Evolutionary conservation across 2,888 invertebrate species (phyloP).

Genomic region (Leptinotarsa juncta): DNA sequence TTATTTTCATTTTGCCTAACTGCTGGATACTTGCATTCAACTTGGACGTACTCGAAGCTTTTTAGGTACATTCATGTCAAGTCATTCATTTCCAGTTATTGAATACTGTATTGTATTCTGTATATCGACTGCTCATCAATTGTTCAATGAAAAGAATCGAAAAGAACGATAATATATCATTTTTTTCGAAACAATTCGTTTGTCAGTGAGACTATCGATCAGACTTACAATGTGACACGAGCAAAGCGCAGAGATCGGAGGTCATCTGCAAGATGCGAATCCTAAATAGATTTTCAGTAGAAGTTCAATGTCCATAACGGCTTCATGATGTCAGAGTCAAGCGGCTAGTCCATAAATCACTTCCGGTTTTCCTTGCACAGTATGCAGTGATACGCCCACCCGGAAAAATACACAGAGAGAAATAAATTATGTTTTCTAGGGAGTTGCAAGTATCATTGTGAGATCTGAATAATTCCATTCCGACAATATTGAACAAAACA

Average conservation of each 20-base stretch:
- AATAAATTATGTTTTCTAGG: conserved; percentile 17
- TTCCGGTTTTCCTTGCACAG: conserved; percentile 33
- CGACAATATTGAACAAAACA: too few relatives aligned
- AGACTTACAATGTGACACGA: conserved; percentile 17
- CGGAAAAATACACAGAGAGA: conserved; percentile 30
- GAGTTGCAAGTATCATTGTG: neutral
- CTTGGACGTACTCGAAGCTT: too few relatives aligned
- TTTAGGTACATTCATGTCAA: too few relatives aligned
- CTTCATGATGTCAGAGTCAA: conserved; percentile 59
- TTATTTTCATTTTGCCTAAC: too few relatives aligned
- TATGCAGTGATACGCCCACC: conserved; percentile 19
- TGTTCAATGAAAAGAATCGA: neutral
- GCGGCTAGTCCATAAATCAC: conserved; percentile 54
- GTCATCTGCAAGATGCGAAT: conserved; percentile 57
- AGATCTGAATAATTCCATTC: too few relatives aligned
- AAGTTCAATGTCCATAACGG: conserved; percentile 58
- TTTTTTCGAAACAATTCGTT: neutral
- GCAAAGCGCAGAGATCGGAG: conserved; percentile 42
- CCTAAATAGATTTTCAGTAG: conserved; percentile 55
- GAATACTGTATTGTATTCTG: too few relatives aligned
- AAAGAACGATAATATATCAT: neutral
- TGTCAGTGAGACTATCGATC: neutral
- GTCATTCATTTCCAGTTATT: too few relatives aligned
- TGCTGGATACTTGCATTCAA: too few relatives aligned
- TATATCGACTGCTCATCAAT: neutral